Evolutionary conservation across 2,797 vertebrate genomes (phyloP).

Genomic region (Rhabdomys pumilio): DNA sequence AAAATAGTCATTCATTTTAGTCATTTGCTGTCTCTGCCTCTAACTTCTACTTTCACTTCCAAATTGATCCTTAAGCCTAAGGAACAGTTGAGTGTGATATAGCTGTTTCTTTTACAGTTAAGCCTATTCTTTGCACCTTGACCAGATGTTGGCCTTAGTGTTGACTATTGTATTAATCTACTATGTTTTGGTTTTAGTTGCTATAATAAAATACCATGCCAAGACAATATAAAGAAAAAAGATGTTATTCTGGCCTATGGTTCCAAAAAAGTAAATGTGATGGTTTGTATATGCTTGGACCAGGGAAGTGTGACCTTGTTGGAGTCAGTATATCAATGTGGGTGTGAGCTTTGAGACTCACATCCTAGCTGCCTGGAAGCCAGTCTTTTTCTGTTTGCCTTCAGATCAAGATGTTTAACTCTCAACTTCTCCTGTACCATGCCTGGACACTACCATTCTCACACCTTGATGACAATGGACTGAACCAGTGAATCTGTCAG

Average conservation of each 20-base stretch:
- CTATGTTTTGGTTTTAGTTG: background rate
- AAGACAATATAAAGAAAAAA: background rate
- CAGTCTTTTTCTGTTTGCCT: too few species aligned
- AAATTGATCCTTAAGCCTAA: background rate
- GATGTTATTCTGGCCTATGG: background rate
- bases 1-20: background rate
- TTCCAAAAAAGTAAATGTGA: too few species aligned
- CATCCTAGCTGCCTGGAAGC: too few species aligned
- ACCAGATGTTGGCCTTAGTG: background rate
- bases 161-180: background rate
- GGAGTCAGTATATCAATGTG: too few species aligned
- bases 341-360: too few species aligned
- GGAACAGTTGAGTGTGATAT: background rate
- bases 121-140: background rate
- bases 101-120: background rate
- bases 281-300: too few species aligned
- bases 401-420: too few species aligned
- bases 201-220: background rate
- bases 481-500: too few species aligned
- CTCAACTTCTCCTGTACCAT: too few species aligned
- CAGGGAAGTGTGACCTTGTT: too few species aligned
- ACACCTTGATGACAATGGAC: too few species aligned
- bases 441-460: too few species aligned
- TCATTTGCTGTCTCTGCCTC: background rate
- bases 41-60: background rate